phyloP scores from a whole-genome alignment of 2,797 vertebrate species.

The Apodemus agrarius region DNA sequence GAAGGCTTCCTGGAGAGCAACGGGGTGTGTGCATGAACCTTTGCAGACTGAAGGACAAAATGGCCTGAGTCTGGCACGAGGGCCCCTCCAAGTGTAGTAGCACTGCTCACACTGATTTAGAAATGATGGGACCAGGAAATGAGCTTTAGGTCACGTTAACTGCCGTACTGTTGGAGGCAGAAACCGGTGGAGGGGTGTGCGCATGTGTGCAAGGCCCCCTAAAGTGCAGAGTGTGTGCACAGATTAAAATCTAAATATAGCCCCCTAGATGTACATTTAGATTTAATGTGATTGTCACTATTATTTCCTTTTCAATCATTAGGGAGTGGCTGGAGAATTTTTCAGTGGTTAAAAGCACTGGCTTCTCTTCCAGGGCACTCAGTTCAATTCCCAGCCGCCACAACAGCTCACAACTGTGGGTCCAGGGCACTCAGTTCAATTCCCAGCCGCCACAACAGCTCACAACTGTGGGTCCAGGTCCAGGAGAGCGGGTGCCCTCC shows the following conservation, averaged over 20 bases:
- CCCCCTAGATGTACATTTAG: neutral
- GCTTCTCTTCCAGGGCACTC: neutral
- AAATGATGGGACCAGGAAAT: neutral
- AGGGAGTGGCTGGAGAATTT: neutral
- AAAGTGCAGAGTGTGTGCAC: too few relatives aligned
- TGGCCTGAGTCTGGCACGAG: neutral
- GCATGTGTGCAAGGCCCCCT: rapidly evolving
- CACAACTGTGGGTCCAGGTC: too few relatives aligned
- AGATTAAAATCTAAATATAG: rapidly evolving
- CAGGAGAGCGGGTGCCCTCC: too few relatives aligned
- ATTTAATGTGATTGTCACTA: too few relatives aligned
- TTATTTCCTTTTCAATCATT: neutral
- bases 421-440: neutral
- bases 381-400: neutral
- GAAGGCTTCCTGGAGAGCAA: neutral
- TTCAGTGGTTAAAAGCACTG: neutral
- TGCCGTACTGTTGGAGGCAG: rapidly evolving
- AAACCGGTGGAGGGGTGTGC: neutral
- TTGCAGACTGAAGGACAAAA: rapidly evolving
- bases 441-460: neutral
- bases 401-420: neutral
- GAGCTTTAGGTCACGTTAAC: rapidly evolving
- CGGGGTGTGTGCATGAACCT: neutral
- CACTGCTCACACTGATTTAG: neutral
- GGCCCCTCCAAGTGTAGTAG: neutral